These are phyloP conservation scores for Drosophila crucigera DNA, from an alignment of 2,888 invertebrate species.

Conservation along the genomic window DNA sequence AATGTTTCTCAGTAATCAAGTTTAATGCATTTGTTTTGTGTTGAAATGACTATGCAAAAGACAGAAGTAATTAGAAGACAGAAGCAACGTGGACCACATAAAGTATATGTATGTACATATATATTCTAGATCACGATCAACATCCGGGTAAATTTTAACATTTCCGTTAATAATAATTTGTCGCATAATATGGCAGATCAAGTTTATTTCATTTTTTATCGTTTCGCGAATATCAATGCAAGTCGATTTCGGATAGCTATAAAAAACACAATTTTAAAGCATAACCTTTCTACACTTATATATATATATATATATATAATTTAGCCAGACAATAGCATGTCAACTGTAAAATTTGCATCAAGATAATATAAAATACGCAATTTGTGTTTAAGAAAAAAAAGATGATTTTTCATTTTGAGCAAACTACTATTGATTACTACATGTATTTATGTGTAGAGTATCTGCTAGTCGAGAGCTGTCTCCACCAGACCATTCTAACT, in stretches of 20 bases:
- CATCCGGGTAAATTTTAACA: neutral
- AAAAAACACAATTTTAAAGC: neutral
- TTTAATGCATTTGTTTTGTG: neutral
- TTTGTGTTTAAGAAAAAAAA: too few relatives aligned
- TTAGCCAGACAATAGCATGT: too few relatives aligned
- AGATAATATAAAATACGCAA: neutral
- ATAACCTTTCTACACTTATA: neutral
- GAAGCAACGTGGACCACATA: neutral
- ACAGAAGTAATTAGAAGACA: neutral
- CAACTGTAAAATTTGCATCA: neutral
- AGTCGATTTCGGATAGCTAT: neutral
- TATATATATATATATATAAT: neutral
- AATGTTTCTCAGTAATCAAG: neutral
- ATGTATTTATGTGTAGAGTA: neutral
- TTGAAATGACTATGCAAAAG: neutral
- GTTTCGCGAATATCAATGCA: neutral
- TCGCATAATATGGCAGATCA: neutral
- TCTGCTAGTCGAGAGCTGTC: neutral
- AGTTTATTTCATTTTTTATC: neutral
- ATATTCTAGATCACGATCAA: neutral
- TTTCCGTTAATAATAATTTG: neutral
- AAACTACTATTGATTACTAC: neutral
- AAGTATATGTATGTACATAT: neutral
- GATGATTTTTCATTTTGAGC: neutral
- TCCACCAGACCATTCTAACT: neutral